Percentiles rank a stretch among this genome's conserved stretches.
These are phyloP conservation scores for Pogonocherus hispidulus DNA, from an alignment of 2,888 invertebrate species.

Conservation along the genomic window DNA sequence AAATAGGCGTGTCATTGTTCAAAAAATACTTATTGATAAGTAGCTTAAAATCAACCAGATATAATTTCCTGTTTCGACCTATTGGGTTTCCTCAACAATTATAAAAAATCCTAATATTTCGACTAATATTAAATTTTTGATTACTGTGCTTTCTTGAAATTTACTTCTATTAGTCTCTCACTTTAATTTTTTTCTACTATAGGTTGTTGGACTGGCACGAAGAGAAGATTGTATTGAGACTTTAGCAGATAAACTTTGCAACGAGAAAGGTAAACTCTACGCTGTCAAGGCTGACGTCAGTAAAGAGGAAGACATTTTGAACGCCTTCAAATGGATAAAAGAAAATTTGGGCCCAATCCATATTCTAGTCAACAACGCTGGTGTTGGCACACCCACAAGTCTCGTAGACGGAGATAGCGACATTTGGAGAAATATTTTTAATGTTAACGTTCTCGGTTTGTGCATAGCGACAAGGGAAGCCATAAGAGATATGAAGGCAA, in stretches of 20 bases:
- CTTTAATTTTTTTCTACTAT: constrained; percentile 11
- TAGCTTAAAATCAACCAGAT: too few relatives aligned
- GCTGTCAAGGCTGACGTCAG: constrained; percentile 49
- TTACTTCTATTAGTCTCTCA: too few relatives aligned
- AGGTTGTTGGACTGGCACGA: constrained; percentile 55
- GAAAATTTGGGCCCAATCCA: constrained; percentile 49
- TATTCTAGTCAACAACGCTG: constrained; percentile 55
- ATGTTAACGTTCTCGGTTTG: constrained; percentile 52
- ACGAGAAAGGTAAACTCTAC: constrained; percentile 48
- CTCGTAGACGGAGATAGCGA: constrained; percentile 35
- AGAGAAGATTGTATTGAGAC: constrained; percentile 47
- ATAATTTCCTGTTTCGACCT: too few relatives aligned
- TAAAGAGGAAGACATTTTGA: constrained; percentile 51
- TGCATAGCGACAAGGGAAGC: constrained; percentile 53
- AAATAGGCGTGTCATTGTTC: too few relatives aligned
- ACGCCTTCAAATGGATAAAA: constrained; percentile 48
- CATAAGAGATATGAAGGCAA: constrained; percentile 47
- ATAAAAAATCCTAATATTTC: too few relatives aligned
- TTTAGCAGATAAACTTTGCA: constrained; percentile 38
- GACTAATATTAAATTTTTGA: too few relatives aligned
- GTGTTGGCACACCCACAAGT: constrained; percentile 31
- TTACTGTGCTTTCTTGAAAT: too few relatives aligned
- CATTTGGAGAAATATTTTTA: constrained; percentile 39
- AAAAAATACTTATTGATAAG: too few relatives aligned
- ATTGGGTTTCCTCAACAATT: too few relatives aligned